These are phyloP conservation scores for Bombylius major DNA, from an alignment of 2,888 invertebrate genomes.

Conservation along the genomic window DNA sequence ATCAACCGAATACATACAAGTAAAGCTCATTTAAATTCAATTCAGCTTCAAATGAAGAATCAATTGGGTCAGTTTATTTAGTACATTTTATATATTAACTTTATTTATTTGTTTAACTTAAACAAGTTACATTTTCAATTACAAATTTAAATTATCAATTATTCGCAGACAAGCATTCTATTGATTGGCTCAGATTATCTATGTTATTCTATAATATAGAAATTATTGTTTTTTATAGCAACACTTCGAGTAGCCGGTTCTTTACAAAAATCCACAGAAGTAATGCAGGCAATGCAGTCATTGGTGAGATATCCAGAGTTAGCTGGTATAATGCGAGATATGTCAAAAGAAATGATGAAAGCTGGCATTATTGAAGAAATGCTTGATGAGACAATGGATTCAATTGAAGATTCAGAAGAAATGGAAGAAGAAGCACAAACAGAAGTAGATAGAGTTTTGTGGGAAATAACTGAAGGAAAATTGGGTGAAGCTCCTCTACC, in stretches of 20 bases:
- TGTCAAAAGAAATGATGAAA: constrained; percentile 99
- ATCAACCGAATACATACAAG: constrained; percentile 86
- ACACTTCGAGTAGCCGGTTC: constrained; percentile 87
- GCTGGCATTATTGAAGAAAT: constrained; percentile 98
- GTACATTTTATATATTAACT: neutral
- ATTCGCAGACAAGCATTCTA: too few relatives aligned
- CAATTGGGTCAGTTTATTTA: constrained; percentile 57
- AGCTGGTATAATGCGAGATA: constrained; percentile 89
- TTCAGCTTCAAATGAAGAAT: constrained; percentile 95
- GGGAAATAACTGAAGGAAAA: constrained; percentile 84
- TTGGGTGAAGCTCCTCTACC: constrained; percentile 82
- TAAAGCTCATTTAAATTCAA: constrained; percentile 94
- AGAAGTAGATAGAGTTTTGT: constrained; percentile 84
- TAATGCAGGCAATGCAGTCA: constrained; percentile 96
- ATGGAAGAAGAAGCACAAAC: constrained; percentile 92
- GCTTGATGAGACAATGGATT: constrained; percentile 94
- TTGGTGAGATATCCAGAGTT: constrained; percentile 85
- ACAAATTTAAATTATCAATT: too few relatives aligned
- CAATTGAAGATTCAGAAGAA: constrained; percentile 84
- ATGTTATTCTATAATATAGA: too few relatives aligned
- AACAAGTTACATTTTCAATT: too few relatives aligned
- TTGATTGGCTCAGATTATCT: too few relatives aligned
- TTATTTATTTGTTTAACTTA: neutral
- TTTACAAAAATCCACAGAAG: constrained; percentile 90
- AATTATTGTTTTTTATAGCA: constrained; percentile 42